phyloP scores from a whole-genome alignment of 2,888 invertebrate species.

The Drosophila pseudotakahashii region DNA sequence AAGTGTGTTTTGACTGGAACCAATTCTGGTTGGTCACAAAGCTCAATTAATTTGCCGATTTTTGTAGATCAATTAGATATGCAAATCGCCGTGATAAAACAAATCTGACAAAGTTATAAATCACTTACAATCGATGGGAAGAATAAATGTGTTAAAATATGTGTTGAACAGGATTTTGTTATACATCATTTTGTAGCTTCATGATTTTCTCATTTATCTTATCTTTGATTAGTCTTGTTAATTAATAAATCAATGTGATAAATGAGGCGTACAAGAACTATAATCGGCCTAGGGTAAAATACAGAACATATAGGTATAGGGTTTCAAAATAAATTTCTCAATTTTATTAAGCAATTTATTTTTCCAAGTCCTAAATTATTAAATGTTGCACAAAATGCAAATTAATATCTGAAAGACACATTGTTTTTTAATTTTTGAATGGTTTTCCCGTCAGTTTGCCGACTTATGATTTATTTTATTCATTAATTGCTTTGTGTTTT shows the following conservation, averaged over 20 bases:
- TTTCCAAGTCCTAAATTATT: not conserved
- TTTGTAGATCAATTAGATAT: slow-evolving; percentile 54
- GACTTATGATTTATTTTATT: not conserved
- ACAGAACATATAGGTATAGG: not conserved
- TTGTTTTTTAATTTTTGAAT: not conserved
- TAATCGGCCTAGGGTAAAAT: not conserved
- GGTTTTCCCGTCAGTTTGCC: not conserved
- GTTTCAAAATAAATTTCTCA: not conserved
- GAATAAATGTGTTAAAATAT: slow-evolving; percentile 2
- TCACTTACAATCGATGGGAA: slow-evolving; percentile 12
- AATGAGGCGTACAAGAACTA: not conserved
- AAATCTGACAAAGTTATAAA: slow-evolving; percentile 27
- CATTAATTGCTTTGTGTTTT: not conserved
- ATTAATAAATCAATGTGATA: slow-evolving; percentile 6
- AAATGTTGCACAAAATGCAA: too few relatives aligned
- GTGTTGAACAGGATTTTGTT: slow-evolving; percentile 9
- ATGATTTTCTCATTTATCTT: slow-evolving; percentile 21
- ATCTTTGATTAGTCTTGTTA: slow-evolving; percentile 7
- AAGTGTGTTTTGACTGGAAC: slow-evolving; percentile 36
- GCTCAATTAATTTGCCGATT: slow-evolving; percentile 38
- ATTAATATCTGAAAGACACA: too few relatives aligned
- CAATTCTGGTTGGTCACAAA: slow-evolving; percentile 31
- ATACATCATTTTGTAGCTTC: slow-evolving; percentile 7
- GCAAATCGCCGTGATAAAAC: slow-evolving; percentile 32
- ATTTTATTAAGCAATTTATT: not conserved